phyloP scores from a whole-genome alignment of 2,888 invertebrate genomes.

The Abrostola triplasia region DNA sequence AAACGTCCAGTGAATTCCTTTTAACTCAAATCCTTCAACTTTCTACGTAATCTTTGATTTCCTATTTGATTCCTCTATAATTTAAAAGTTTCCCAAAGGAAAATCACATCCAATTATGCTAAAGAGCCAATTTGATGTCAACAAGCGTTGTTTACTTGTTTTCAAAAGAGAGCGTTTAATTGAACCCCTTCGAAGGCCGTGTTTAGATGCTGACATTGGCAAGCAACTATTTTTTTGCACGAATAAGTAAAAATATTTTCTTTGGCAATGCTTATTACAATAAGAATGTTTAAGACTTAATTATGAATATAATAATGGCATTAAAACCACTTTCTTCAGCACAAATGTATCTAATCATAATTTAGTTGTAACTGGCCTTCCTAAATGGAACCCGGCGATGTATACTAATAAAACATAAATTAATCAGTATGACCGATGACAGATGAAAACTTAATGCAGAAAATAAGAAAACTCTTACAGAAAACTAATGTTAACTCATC shows the following conservation, averaged over 20 bases:
- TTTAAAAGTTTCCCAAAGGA: constrained; percentile 69
- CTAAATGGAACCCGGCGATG: too few relatives aligned
- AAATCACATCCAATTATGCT: constrained; percentile 76
- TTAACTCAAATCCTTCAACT: constrained; percentile 45
- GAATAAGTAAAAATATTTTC: not conserved
- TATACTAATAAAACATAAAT: too few relatives aligned
- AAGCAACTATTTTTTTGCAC: not conserved
- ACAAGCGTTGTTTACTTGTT: constrained; percentile 70
- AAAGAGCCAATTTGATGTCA: constrained; percentile 73
- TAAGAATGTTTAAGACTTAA: not conserved
- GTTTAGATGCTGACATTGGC: constrained; percentile 11
- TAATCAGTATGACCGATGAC: too few relatives aligned
- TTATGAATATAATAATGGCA: too few relatives aligned
- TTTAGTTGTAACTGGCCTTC: too few relatives aligned
- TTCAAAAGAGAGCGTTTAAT: constrained; percentile 72
- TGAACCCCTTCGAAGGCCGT: constrained; percentile 60
- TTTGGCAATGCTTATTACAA: not conserved
- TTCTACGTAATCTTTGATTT: constrained; percentile 41
- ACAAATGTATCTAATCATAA: too few relatives aligned
- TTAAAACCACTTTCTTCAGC: too few relatives aligned
- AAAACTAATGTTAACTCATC: too few relatives aligned
- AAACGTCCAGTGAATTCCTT: constrained; percentile 21
- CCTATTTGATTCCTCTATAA: constrained; percentile 54
- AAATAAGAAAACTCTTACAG: too few relatives aligned
- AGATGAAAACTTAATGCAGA: too few relatives aligned